Base-by-base conservation (phyloP, 2,888 invertebrate genomes). In the Pyrrhia umbra region DNA sequence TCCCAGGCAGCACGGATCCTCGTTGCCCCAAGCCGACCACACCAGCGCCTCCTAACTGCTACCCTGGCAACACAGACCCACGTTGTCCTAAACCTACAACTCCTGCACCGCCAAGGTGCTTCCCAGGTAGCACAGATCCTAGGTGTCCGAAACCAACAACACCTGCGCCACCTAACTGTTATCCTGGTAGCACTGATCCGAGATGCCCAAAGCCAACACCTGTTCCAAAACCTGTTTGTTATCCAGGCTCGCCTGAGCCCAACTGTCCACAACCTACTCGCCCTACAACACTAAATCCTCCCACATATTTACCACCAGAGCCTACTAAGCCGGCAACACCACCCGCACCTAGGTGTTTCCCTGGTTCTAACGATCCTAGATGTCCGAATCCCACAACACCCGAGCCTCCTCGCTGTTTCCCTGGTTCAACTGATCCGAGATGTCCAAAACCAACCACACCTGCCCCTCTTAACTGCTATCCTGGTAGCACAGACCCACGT, bases 1-100 rank as follows among this genome's bases (percentile, higher is more conserved):
- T 72, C 27, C 80, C 81, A 6, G 82, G 83, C 72, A 86, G 68
- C 52, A 82, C n/a, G 20, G 79, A 75, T 68, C 85, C 62, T 43
- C 77, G 88, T 5, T 86, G 86, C n/a, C 80, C 85, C 0, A 67
- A 61, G 21, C 83, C 86, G 2, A 83, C 86, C n/a, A 75, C 64
- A 4, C 57, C 55, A 13, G 55, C 77, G 0, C 75, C 81, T 0
- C 81, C 84, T 0, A 75, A 57, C 0, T 89, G 88, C 47, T 86
- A 68, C 54, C 88, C 89, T 0, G 89, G 89, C 0, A 77, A 76
- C 5, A 80, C 59, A 0, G 88, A 90, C 52, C 82, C 88, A 0
- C 52, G 85, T 0, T 88, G 89, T 40, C 88, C 88, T 0, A 74
- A 78, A 27, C 80, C 84, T 0, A 68, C 73, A 0, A 74, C 74